A percentile compares a stretch with the other conserved stretches of the same genome.
These are phyloP conservation scores for Pseudachorutes palmiensis DNA, from an alignment of 1,140 invertebrate species.

Conservation along the genomic window DNA sequence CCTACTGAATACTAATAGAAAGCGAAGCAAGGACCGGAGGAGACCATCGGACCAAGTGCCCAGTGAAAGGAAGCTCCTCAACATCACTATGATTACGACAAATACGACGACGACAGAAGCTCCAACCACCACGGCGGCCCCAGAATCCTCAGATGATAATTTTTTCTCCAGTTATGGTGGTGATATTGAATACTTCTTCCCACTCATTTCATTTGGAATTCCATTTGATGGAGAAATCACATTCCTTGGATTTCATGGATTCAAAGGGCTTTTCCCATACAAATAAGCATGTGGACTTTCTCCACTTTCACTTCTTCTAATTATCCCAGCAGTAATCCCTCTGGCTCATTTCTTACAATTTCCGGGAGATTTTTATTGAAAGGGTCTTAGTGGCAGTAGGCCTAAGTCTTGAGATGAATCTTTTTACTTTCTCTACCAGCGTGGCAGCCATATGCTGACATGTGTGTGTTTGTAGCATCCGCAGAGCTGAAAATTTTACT, in stretches of 20 bases:
- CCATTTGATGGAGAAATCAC: constrained; percentile 39
- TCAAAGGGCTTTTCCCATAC: constrained; percentile 38
- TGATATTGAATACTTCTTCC: constrained; percentile 39
- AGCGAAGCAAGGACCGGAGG: background rate
- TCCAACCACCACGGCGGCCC: constrained; percentile 1
- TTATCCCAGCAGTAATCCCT: background rate
- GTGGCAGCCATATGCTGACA: no score
- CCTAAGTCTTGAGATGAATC: no score
- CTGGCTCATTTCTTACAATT: no score
- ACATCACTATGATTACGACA: no score
- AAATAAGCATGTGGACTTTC: constrained; percentile 20
- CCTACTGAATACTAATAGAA: background rate
- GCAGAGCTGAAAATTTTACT: no score
- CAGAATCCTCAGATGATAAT: constrained; percentile 9
- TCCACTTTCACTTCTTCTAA: background rate
- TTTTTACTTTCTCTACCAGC: no score
- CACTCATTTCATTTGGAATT: constrained; percentile 35
- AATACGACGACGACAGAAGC: background rate
- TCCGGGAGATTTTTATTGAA: no score
- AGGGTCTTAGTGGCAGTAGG: no score
- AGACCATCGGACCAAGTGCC: background rate
- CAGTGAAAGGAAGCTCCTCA: background rate
- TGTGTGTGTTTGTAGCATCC: no score
- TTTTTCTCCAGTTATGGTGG: constrained; percentile 36
- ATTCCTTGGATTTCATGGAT: constrained; percentile 37